Base-by-base conservation (phyloP, 2,888 invertebrate genomes). In the Sphaeridia pumilis region DNA sequence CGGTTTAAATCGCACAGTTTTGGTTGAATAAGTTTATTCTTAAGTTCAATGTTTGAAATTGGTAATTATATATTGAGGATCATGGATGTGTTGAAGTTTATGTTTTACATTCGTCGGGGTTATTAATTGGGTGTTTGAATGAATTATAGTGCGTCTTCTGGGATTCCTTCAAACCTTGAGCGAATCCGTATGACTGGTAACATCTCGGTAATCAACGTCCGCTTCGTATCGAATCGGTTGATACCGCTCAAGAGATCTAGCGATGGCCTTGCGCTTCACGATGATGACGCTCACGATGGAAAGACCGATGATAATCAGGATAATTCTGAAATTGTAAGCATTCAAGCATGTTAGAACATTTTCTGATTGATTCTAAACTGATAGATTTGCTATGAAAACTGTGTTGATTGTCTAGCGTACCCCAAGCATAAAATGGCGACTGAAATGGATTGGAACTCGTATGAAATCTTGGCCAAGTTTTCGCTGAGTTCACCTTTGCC, bases 181-280 rank as follows among this genome's bases (percentile, higher is more conserved):
- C 38, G 38, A 17, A 7, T 20, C 38, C 5, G 38, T 17, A 5
- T 17, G 12, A 14, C 38, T 17, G 17, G 38, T 38, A 38, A 38
- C 38, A 17, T 38, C 38, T 17, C 38, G 12, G 38, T 38, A 38
- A 21, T 64, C 62, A 3, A 57, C 55, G 3, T 62, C 62, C 10
- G 64, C 60, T 50, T 64, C 60, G 44, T 64, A 64, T 1, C 62
- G 60, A 45, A 64, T 64, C 54, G 62, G 59, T 27, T 60, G 59
- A 21, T 57, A 58, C 14, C 52, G 49, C 41, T 58, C 54, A 10
- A 64, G 41, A 7, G 61, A 59, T 7, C 36, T 28, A 7, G 62
- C 58, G 28, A 64, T 64, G n/a, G 64, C 64, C 38, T 62, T 49
- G 10, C 64, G 50, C 46, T 64, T 64, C 4, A 64, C 47, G 12